phyloP scores from a whole-genome alignment of 2,797 vertebrate species.

The Gephyroberyx darwinii region DNA sequence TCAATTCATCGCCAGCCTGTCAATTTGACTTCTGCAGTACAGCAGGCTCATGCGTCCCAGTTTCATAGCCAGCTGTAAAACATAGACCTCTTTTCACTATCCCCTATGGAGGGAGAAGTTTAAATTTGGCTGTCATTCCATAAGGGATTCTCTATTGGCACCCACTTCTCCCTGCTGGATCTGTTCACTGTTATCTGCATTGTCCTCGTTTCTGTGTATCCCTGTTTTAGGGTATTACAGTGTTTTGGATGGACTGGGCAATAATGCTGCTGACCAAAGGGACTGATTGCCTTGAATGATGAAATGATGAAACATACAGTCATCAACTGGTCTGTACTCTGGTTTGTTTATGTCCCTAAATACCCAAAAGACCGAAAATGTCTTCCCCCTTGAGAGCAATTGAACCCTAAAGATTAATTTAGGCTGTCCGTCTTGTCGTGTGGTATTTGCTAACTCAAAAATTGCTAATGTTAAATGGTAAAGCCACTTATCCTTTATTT shows the following conservation, averaged over 20 bases:
- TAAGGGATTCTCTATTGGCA: conserved; percentile 49
- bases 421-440: background rate
- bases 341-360: no score
- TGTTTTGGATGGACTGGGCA: background rate
- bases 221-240: background rate
- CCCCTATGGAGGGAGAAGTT: conserved; percentile 64
- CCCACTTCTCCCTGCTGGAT: conserved; percentile 42
- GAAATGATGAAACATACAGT: background rate
- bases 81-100: conserved; percentile 65
- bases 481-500: background rate
- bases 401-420: no score
- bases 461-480: no score
- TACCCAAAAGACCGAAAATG: no score
- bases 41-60: conserved; percentile 64
- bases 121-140: conserved; percentile 66
- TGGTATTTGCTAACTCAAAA: background rate
- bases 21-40: conserved; percentile 31
- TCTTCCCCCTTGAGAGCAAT: no score
- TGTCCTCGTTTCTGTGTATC: conserved; percentile 7
- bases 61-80: conserved; percentile 67
- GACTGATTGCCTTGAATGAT: background rate
- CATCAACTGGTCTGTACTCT: background rate
- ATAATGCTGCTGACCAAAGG: background rate
- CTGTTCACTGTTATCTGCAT: conserved; percentile 22
- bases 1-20: conserved; percentile 53